These are phyloP conservation scores for Acanthosepion pharaonis DNA, from an alignment of 2,888 invertebrate genomes.

Conservation along the genomic window DNA sequence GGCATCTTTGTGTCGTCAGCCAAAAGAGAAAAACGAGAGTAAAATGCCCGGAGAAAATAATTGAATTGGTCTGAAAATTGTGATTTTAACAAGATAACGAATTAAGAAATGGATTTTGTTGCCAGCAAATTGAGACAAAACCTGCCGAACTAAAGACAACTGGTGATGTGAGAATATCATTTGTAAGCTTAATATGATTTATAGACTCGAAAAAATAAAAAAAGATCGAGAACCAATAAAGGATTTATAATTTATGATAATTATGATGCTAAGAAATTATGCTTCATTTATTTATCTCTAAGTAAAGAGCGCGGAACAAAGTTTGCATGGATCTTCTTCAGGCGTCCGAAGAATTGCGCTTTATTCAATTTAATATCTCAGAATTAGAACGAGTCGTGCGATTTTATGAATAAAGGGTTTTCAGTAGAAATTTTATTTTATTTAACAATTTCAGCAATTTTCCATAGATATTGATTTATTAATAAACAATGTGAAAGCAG, in stretches of 20 bases:
- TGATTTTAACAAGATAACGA: background rate
- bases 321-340: too few species aligned
- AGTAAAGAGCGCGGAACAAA: too few species aligned
- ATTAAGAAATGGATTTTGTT: background rate
- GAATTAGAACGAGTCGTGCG: too few species aligned
- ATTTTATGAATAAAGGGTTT: too few species aligned
- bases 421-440: too few species aligned
- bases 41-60: background rate
- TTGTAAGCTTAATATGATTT: background rate
- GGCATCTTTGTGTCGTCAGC: background rate
- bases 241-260: background rate
- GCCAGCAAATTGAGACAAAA: background rate
- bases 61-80: constrained; percentile 1
- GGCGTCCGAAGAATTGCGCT: too few species aligned
- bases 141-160: background rate
- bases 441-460: too few species aligned
- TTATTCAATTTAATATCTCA: too few species aligned
- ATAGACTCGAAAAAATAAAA: background rate
- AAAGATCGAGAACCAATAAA: background rate
- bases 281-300: too few species aligned
- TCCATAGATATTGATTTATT: too few species aligned
- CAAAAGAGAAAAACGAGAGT: background rate
- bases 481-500: too few species aligned
- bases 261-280: too few species aligned
- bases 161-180: background rate